Evolutionary conservation across 2,113 vertebrate species (phyloP).

Genomic region (Osmerus mordax): DNA sequence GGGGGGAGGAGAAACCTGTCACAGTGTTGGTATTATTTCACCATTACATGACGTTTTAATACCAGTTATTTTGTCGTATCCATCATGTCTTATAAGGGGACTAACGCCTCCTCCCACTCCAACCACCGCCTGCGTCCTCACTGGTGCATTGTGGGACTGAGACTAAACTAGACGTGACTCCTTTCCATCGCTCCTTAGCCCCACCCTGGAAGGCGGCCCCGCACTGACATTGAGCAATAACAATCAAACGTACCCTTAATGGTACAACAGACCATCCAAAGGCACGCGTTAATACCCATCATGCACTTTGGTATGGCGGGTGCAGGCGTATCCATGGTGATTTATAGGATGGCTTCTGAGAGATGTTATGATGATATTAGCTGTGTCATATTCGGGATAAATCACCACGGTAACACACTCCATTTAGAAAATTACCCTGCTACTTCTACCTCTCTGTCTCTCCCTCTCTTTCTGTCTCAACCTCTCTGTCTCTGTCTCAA

Average conservation of each 20-base stretch:
- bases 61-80: too few relatives aligned
- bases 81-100: neutral
- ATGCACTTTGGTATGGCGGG: constrained; percentile 22
- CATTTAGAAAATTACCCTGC: constrained; percentile 56
- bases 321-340: constrained; percentile 23
- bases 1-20: neutral
- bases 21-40: neutral
- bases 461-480: constrained; percentile 7
- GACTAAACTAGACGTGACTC: too few relatives aligned
- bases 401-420: constrained; percentile 46
- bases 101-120: neutral
- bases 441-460: constrained; percentile 12
- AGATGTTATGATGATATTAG: constrained; percentile 52
- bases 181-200: too few relatives aligned
- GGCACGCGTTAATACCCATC: constrained; percentile 30
- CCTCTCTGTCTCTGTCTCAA: neutral
- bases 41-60: too few relatives aligned
- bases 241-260: constrained; percentile 34
- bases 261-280: constrained; percentile 39
- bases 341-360: constrained; percentile 44
- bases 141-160: too few relatives aligned
- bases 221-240: constrained; percentile 20
- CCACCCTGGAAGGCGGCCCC: neutral
- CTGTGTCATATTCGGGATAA: constrained; percentile 55
- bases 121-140: too few relatives aligned